Evolutionary conservation across 2,888 invertebrate genomes (phyloP).

Genomic region (Drosophila ezoana): DNA sequence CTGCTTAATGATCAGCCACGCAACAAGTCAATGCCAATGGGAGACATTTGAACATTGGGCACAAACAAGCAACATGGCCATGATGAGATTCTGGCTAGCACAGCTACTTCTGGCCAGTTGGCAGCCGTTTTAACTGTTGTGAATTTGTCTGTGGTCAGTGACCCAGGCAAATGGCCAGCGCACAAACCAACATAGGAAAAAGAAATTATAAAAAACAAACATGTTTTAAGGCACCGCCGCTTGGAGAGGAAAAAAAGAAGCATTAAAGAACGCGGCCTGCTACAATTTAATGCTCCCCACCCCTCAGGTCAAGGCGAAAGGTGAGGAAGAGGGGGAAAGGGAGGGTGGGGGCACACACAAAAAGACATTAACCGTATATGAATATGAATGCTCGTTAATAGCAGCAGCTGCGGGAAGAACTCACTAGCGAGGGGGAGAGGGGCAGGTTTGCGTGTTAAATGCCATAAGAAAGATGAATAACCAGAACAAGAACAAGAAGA

Average conservation of each 20-base stretch:
- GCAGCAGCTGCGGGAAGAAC: slow-evolving; percentile 8
- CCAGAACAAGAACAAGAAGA: slow-evolving; percentile 14
- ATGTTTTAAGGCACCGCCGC: slow-evolving; percentile 54
- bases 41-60: not conserved
- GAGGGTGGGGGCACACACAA: slow-evolving; percentile 19
- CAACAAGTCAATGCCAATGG: not conserved
- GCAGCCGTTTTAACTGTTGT: slow-evolving; percentile 62
- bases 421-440: not conserved
- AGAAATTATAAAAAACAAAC: slow-evolving; percentile 48
- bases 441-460: slow-evolving; percentile 58
- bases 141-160: slow-evolving; percentile 78
- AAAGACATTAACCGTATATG: slow-evolving; percentile 69
- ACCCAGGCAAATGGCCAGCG: slow-evolving; percentile 47
- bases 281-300: slow-evolving; percentile 57
- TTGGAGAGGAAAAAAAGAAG: slow-evolving; percentile 20
- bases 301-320: not conserved
- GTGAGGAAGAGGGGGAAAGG: not conserved
- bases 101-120: slow-evolving; percentile 28
- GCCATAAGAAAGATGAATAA: slow-evolving; percentile 47
- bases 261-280: slow-evolving; percentile 40
- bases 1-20: slow-evolving; percentile 10
- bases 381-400: slow-evolving; percentile 69
- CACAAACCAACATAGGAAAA: not conserved
- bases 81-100: slow-evolving; percentile 17
- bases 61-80: not conserved